Conservation (phyloP, 1,140 invertebrate species). For the Pomacea maculata region DNA sequence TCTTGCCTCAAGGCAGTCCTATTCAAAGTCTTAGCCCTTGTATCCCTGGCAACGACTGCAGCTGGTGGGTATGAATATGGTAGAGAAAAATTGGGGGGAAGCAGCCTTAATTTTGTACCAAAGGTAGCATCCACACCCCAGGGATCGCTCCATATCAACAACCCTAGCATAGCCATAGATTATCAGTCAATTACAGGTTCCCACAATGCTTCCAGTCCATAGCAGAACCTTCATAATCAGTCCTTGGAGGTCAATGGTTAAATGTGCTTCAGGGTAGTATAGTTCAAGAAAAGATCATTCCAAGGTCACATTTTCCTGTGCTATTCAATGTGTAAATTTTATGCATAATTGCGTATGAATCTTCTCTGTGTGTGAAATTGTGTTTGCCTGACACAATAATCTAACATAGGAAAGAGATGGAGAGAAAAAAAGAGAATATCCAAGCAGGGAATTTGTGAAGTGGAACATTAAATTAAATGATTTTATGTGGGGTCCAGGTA, state of each 20-base stretch:
- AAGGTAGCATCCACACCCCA: not conserved
- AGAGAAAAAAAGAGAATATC: not conserved
- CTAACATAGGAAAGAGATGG: not conserved
- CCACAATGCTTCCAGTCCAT: too few species aligned
- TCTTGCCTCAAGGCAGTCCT: not conserved
- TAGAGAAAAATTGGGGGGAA: not conserved
- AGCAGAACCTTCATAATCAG: too few species aligned
- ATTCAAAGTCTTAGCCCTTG: slow-evolving; percentile 5
- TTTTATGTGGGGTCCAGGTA: slow-evolving; percentile 8
- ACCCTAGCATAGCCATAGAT: not conserved
- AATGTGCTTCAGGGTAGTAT: too few species aligned
- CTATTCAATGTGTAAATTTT: not conserved
- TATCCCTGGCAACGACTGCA: slow-evolving; percentile 11
- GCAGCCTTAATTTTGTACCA: not conserved
- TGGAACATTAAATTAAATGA: not conserved
- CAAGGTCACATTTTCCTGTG: too few species aligned
- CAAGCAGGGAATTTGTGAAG: not conserved
- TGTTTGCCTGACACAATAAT: not conserved
- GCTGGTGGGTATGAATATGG: not conserved
- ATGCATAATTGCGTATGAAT: not conserved
- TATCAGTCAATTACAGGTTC: too few species aligned
- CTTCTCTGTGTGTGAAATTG: not conserved
- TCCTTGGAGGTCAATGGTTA: too few species aligned
- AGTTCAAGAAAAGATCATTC: too few species aligned
- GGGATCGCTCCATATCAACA: not conserved